Percentiles rank a stretch among this genome's conserved stretches.
Conservation (phyloP, 2,113 vertebrate species). For the Microtus oregoni region DNA sequence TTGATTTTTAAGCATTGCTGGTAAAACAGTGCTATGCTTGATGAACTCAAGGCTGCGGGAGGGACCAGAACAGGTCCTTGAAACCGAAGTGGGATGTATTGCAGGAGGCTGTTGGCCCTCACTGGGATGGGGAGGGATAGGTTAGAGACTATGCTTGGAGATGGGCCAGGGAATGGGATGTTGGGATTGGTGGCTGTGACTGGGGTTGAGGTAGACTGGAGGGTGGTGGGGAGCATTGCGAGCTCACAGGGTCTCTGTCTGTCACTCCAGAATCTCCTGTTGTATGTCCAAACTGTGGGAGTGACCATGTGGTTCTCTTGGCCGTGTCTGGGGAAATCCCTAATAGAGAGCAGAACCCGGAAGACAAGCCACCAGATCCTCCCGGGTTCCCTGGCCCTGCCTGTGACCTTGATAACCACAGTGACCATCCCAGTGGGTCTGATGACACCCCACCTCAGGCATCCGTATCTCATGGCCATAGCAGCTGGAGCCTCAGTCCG, state of each 20-base stretch:
- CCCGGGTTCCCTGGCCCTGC: background rate
- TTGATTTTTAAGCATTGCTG: background rate
- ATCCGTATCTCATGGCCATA: accelerated
- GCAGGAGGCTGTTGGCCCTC: background rate
- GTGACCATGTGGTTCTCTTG: slow-evolving; percentile 94
- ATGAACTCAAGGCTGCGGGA: background rate
- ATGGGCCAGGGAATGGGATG: background rate
- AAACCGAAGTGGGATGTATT: background rate
- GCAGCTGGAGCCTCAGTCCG: slow-evolving; percentile 70
- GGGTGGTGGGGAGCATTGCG: background rate
- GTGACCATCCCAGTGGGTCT: background rate
- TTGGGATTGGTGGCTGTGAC: background rate
- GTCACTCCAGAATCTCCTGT: slow-evolving; percentile 55
- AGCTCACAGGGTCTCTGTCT: background rate
- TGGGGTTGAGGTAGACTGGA: background rate
- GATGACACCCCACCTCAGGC: background rate
- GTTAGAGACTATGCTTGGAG: background rate
- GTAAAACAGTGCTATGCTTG: background rate
- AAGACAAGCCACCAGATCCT: background rate
- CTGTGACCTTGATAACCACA: background rate
- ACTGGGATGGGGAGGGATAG: background rate
- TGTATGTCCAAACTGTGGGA: slow-evolving; percentile 92
- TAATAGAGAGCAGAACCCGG: background rate
- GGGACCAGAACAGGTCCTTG: background rate
- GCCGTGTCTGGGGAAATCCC: slow-evolving; percentile 54